Percentiles rank a stretch among this genome's conserved stretches.
Conservation (phyloP, 2,113 vertebrate species). For the Etia nguti region DNA sequence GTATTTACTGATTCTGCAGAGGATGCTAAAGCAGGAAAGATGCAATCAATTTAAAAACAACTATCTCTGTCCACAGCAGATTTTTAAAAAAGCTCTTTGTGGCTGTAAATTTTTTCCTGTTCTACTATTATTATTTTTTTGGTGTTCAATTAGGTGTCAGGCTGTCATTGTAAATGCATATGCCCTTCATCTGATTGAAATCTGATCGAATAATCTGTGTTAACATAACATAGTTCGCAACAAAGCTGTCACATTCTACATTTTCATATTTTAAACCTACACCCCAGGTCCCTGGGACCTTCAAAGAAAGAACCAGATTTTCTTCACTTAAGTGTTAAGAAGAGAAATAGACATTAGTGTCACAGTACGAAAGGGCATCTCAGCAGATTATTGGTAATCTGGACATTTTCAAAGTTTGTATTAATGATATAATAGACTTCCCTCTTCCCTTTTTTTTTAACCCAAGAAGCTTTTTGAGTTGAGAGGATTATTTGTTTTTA, state of each 20-base stretch:
- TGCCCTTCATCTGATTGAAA: not conserved
- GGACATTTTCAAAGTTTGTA: not conserved
- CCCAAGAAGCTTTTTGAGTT: not conserved
- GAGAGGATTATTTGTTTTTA: slow-evolving; percentile 42
- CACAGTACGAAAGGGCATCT: not conserved
- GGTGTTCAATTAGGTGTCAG: not conserved
- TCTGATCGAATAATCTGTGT: not conserved
- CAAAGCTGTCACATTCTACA: not conserved
- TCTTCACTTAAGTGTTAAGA: not conserved
- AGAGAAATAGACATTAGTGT: not conserved
- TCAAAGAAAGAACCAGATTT: not conserved
- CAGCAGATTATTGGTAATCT: slow-evolving; percentile 16
- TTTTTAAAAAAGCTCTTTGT: not conserved
- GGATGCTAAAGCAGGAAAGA: not conserved
- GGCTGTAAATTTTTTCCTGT: not conserved
- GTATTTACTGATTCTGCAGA: slow-evolving; percentile 30
- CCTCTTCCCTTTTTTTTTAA: not conserved
- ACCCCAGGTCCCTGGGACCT: not conserved
- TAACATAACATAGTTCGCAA: not conserved
- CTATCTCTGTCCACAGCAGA: not conserved
- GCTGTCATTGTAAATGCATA: not conserved
- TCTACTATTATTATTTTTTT: not conserved
- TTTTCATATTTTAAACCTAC: not conserved
- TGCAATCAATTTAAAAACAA: slow-evolving; percentile 13
- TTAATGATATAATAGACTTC: not conserved